A percentile compares a stretch with the other conserved stretches of the same genome.
phyloP scores from a whole-genome alignment of 2,797 vertebrate genomes.

The Gallinago solitaria region DNA sequence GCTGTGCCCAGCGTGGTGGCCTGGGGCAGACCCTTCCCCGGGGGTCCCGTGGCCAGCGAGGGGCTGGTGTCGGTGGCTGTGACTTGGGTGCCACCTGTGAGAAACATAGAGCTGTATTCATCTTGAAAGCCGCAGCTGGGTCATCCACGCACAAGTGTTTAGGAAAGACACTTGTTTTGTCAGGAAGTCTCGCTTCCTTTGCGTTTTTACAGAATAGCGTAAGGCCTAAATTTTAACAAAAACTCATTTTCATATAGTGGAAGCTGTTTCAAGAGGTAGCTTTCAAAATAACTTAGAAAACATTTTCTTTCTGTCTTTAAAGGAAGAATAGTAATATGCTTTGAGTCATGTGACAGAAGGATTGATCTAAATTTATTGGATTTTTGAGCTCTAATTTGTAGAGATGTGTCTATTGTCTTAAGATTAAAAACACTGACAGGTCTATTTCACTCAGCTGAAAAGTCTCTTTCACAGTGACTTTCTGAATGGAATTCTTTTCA shows the following conservation, averaged over 20 bases:
- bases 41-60: background rate
- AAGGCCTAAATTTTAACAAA: background rate
- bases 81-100: background rate
- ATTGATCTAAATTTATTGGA: background rate
- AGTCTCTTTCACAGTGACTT: background rate
- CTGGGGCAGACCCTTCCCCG: background rate
- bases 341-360: background rate
- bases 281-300: background rate
- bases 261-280: background rate
- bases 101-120: background rate
- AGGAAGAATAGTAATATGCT: background rate
- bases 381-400: background rate
- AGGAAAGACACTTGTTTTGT: background rate
- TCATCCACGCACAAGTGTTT: background rate
- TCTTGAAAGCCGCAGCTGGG: background rate
- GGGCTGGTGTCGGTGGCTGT: accelerated
- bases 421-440: background rate
- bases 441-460: background rate
- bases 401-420: background rate
- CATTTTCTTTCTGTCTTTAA: background rate
- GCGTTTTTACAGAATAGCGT: background rate
- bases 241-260: background rate
- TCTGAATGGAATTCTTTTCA: background rate
- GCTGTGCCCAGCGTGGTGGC: accelerated
- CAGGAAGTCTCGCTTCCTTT: background rate